Conservation (phyloP, 2,797 vertebrate species). For the Vultur gryphus region DNA sequence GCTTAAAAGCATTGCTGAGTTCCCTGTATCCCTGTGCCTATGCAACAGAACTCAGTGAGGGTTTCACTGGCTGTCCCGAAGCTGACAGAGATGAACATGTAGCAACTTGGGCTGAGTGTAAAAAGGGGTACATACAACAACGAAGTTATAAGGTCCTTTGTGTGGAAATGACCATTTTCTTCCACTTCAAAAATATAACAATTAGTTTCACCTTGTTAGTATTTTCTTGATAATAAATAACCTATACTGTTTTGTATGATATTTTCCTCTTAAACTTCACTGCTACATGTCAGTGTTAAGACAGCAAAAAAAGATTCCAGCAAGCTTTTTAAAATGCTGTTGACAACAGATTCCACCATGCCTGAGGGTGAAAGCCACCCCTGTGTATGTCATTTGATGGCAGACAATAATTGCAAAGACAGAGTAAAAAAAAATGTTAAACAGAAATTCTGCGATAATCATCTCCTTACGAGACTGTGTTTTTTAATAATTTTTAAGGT, state of each 20-base stretch:
- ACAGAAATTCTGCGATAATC: not conserved
- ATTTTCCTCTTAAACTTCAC: not conserved
- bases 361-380: not conserved
- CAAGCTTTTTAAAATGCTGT: not conserved
- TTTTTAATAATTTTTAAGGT: not conserved
- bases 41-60: not conserved
- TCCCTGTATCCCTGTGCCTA: not conserved
- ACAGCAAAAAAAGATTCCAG: not conserved
- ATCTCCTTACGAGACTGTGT: not conserved
- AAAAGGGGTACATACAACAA: fast-evolving
- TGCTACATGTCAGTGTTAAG: not conserved
- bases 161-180: not conserved
- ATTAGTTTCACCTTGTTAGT: not conserved
- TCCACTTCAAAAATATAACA: not conserved
- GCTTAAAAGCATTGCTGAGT: not conserved
- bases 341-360: not conserved
- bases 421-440: not conserved
- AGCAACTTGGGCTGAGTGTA: not conserved
- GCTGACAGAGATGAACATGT: not conserved
- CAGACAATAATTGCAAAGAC: not conserved
- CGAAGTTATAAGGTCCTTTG: not conserved
- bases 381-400: not conserved
- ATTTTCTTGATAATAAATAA: not conserved
- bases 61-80: not conserved
- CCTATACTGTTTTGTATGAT: not conserved